Evolutionary conservation across 2,113 vertebrate genomes (phyloP), one percentile per base, ranked within the genome.

Genomic region (Psammodynastes pulverulentus): DNA sequence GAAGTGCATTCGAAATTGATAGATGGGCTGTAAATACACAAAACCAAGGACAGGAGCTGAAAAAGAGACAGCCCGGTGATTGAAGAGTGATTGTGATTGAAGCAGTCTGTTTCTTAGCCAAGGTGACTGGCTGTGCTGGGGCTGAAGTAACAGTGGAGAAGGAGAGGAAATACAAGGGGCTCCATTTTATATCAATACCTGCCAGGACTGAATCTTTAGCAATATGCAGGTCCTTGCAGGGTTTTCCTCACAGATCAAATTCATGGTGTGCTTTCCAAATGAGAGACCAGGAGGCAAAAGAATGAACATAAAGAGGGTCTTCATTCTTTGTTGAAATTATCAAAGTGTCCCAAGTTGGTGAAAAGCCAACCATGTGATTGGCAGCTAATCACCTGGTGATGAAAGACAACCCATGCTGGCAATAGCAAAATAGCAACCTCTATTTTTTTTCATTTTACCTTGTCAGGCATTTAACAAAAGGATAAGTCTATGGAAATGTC

Each of bases 21-120:
- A 98, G 98, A 98, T 97, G 97, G 97, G 96, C 94, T 96, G 96
- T 98, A 97, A 98, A 98, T 96, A 97, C 96, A 97, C 95, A 95
- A 95, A 96, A 94, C 93, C 95, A 95, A 97, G 96, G 97, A 96
- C 97, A 93, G 97, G 96, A 96, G 95, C 97, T 96, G 96, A 96
- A 95, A 93, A 96, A 95, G 97, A 96, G 97, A 97, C 96, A 97
- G 95, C 95, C 97, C 96, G 96, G 97, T 96, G 97, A 96, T 95
- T 97, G 97, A 98, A 96, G 95, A 97, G 98, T 98, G 97, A 96
- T 96, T 96, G 96, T 96, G 96, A 96, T 94, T 95, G 96, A 96
- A 95, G 96, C 92, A 96, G 96, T 93, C 84, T 87, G 92, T 95
- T 97, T 96, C 95, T 95, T 94, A 96, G 95, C 96, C 96, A 96